Base-by-base conservation (phyloP, 2,888 invertebrate species). In the Stictocephala bisonia region DNA sequence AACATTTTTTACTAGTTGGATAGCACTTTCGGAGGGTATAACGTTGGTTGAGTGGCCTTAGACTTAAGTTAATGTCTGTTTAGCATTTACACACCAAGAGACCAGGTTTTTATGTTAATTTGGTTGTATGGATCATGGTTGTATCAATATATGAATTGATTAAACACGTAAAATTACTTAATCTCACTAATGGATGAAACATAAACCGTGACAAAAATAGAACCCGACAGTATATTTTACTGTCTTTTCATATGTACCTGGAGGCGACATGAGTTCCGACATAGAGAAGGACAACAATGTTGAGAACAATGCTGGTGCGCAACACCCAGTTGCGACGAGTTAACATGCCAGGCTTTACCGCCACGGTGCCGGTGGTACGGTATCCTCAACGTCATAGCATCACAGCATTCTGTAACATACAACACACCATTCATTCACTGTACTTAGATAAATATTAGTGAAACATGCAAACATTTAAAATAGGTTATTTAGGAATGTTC, bases 271-370 rank as follows among this genome's bases (percentile, higher is more conserved):
- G 90, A 82, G 90, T 87, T 80, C 91, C 91, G 77, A 91, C 89
- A 84, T 92, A 92, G 76, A 92, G 84, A 73, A 92, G 84, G 71
- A 91, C 90, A 79, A 89, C 90, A 77, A 92, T 87, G 83, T 92
- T 92, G 79, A 91, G 88, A 75, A 92, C 87, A 81, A 92, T 90
- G 85, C 91, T 92, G 83, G 91, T 89, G 80, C 91, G 88, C 83
- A 92, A 88, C 84, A 91, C 86, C 87, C 91, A 89, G 84, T 91
- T 92, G 79, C 91, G 89, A 76, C 88, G 85, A 72, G 86, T 85
- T 77, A 88, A 72, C 79, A 79, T 79, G 31, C 74, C 64, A 64
- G 64, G 76, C 73, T 77, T 74, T 29, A 29, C 72, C 72, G 70
- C 71, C 67, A 31, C 73, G 29, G 64, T 64, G 64, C 18, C 35